A percentile compares a stretch with the other conserved stretches of the same genome.
These are phyloP conservation scores for Clostera curtula DNA, from an alignment of 2,888 invertebrate species.

Conservation along the genomic window DNA sequence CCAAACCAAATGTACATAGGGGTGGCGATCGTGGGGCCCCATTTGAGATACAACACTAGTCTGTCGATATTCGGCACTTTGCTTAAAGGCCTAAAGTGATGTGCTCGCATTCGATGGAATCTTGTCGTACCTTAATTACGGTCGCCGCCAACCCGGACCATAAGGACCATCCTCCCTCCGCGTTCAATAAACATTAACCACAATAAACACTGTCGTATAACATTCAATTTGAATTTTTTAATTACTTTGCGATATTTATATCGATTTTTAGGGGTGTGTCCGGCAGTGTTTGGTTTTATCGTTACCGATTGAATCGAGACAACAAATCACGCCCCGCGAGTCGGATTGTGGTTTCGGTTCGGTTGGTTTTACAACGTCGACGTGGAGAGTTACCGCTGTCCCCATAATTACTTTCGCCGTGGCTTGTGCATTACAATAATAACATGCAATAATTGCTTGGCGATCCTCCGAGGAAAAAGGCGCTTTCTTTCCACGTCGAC, in stretches of 20 bases:
- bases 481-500: conserved; percentile 60
- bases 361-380: conserved; percentile 48
- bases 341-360: conserved; percentile 32
- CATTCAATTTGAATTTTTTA: conserved; percentile 45
- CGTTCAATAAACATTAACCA: conserved; percentile 27
- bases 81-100: conserved; percentile 71
- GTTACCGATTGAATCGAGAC: conserved; percentile 36
- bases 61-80: conserved; percentile 52
- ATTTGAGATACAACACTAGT: conserved; percentile 49
- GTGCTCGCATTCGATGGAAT: conserved; percentile 56
- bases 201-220: conserved; percentile 43
- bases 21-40: conserved; percentile 64
- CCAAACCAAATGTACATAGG: conserved; percentile 45
- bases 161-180: conserved; percentile 51
- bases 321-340: too few species aligned
- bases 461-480: conserved; percentile 42
- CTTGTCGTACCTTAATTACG: conserved; percentile 51
- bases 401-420: conserved; percentile 54
- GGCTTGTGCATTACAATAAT: conserved; percentile 49
- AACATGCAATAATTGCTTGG: conserved; percentile 56
- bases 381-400: conserved; percentile 56
- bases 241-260: conserved; percentile 43
- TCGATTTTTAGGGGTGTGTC: conserved; percentile 53
- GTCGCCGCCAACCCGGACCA: conserved; percentile 54
- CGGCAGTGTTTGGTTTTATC: conserved; percentile 64